These are phyloP conservation scores for Mastigias papua DNA, from an alignment of 30 jellyfish, hydroid and myxozoan genomes.

Conservation along the genomic window DNA sequence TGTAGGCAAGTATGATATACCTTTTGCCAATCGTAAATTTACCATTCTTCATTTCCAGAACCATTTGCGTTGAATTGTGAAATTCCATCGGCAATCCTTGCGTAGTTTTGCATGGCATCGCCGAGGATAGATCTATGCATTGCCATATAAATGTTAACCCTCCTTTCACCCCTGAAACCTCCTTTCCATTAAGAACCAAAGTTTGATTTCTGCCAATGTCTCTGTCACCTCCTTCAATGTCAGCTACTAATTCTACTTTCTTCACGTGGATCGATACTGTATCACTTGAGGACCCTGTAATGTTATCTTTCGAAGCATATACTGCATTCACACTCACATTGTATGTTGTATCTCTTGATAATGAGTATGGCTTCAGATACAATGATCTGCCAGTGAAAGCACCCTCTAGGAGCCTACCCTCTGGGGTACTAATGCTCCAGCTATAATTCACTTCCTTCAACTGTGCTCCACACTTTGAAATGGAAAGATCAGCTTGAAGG, in stretches of 20 bases:
- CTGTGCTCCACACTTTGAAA: slow-evolving; percentile 45
- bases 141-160: slow-evolving; percentile 34
- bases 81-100: slow-evolving; percentile 15
- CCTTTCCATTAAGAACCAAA: slow-evolving; percentile 28
- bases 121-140: slow-evolving; percentile 32
- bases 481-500: slow-evolving; percentile 9
- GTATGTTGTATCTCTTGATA: background rate
- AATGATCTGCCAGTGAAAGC: background rate
- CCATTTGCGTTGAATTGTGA: slow-evolving; percentile 2
- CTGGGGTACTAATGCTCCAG: slow-evolving; percentile 31
- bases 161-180: background rate
- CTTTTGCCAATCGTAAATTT: slow-evolving; percentile 41
- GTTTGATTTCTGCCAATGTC: slow-evolving; percentile 48
- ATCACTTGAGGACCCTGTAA: slow-evolving; percentile 25
- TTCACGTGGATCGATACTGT: slow-evolving; percentile 18
- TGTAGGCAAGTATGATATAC: slow-evolving; percentile 22
- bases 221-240: slow-evolving; percentile 72
- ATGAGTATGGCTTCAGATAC: slow-evolving; percentile 23
- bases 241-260: slow-evolving; percentile 8
- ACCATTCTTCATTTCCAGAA: slow-evolving; percentile 32
- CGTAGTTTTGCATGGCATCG: slow-evolving; percentile 7
- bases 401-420: background rate
- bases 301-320: slow-evolving; percentile 18
- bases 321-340: slow-evolving; percentile 11
- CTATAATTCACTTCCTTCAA: slow-evolving; percentile 10